Conservation (phyloP, 2,797 vertebrate species). For the Pogonophryne albipinna region DNA sequence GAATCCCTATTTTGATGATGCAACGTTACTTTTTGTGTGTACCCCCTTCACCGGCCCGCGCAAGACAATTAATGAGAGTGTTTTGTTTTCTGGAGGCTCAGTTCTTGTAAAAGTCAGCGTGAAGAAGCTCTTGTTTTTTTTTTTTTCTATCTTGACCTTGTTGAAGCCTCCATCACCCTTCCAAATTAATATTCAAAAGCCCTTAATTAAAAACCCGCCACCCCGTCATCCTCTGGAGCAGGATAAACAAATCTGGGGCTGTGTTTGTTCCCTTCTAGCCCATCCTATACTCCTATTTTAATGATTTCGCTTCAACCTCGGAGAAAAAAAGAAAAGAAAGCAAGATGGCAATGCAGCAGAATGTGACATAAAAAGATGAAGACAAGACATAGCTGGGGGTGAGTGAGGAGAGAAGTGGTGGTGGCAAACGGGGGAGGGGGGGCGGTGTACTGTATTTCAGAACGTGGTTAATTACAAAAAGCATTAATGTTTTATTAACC, state of each 20-base stretch:
- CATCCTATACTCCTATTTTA: constrained; percentile 80
- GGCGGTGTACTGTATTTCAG: constrained; percentile 73
- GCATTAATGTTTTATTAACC: constrained; percentile 91
- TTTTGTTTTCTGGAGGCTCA: constrained; percentile 82
- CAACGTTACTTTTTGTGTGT: constrained; percentile 72
- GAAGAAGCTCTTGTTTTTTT: constrained; percentile 76
- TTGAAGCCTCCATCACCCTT: constrained; percentile 83
- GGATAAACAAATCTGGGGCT: constrained; percentile 82
- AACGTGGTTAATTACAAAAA: constrained; percentile 89
- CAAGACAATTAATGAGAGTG: constrained; percentile 81
- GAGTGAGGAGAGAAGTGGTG: constrained; percentile 72
- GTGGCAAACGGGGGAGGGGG: constrained; percentile 48
- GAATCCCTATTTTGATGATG: constrained; percentile 73
- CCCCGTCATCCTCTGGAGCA: constrained; percentile 76
- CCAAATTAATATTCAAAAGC: constrained; percentile 85
- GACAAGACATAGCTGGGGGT: constrained; percentile 85
- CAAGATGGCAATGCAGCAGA: constrained; percentile 80
- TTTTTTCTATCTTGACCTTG: constrained; percentile 80
- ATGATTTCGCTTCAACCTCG: constrained; percentile 83
- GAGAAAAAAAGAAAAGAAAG: constrained; percentile 50
- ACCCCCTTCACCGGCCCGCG: constrained; percentile 57
- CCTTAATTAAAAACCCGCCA: constrained; percentile 83
- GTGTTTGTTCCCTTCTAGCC: constrained; percentile 86
- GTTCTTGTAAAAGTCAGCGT: constrained; percentile 79
- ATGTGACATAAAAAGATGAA: constrained; percentile 85